Base-by-base conservation (phyloP, 1,140 invertebrate genomes). In the Cyclargus thomasi region DNA sequence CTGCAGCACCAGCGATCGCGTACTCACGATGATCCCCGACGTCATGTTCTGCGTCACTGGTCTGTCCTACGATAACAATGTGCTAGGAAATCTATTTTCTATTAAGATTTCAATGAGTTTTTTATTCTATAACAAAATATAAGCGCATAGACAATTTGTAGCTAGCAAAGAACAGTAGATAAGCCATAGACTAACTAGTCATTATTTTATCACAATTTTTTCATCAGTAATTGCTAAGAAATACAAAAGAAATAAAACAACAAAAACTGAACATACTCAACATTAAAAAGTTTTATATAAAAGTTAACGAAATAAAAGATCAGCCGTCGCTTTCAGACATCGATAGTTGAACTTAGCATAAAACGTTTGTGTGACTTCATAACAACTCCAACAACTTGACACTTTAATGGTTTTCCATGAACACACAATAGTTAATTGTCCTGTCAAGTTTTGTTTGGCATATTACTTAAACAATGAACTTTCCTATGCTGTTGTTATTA, bases 11-110 rank as follows among this genome's bases (percentile, higher is more conserved):
- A 97, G 90, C 72, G 95, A 97, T 76, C 95, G 93, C 17, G 96
- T 96, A 74, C 96, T 97, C 80, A 97, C 94, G 74, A 97, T 96
- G 70, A 97, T 93, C 63, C 96, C 95, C 22, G 94, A 94, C 16
- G 95, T 95, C 84, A 96, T 93, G 80, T 97, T 97, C 85, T 97
- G 96, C 72, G 93, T 94, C 69, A 97, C 93, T 68, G 94, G 83
- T 70, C 92, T 91, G 36, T 95, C 95, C 96, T 97, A 90, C 76
- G 74, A 77, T 22, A 67, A 22, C 63, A 57, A 22, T 22, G 64
- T 65, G 36, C 59, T 20, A 39, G 17, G 16, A 39, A 47, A 47
- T 29, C 4, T 16, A 8, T 47, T 3, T 68, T 35, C 22, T 20
- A 22, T 1, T 18, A 20, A n/a, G n/a, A n/a, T n/a, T n/a, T n/a